Evolutionary conservation across 2,113 vertebrate species (phyloP).

Genomic region (Pangasianodon hypophthalmus): DNA sequence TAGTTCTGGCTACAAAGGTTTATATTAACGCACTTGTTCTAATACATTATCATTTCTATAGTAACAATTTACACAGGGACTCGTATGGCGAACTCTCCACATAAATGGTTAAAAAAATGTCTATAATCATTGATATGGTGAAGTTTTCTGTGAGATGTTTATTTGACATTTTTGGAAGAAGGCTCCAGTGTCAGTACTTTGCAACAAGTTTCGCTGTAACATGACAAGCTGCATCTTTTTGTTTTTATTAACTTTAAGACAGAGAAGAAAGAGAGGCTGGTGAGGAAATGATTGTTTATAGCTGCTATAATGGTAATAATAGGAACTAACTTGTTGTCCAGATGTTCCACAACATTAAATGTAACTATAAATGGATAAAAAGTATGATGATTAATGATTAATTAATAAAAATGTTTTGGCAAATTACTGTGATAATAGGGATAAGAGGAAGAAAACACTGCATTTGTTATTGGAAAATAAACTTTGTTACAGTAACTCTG

Average conservation of each 20-base stretch:
- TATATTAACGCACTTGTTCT: neutral
- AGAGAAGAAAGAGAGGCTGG: neutral
- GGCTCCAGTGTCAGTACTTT: neutral
- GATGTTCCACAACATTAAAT: neutral
- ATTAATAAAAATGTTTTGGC: neutral
- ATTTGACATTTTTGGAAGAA: neutral
- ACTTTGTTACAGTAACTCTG: neutral
- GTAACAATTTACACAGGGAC: neutral
- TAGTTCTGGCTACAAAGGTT: neutral
- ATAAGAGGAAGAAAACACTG: neutral
- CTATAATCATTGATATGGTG: neutral
- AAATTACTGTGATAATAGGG: neutral
- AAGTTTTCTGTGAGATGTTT: neutral
- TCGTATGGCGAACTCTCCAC: neutral
- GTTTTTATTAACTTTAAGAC: neutral
- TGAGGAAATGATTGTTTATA: neutral
- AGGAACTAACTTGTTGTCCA: neutral
- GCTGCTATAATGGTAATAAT: neutral
- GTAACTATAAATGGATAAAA: neutral
- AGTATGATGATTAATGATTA: neutral
- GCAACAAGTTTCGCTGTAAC: neutral
- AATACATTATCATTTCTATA: neutral
- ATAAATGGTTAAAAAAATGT: neutral
- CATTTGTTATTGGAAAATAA: neutral
- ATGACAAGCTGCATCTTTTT: neutral